Evolutionary conservation across 1,140 invertebrate genomes (phyloP).

Genomic region (Macrosteles quadrilineatus): DNA sequence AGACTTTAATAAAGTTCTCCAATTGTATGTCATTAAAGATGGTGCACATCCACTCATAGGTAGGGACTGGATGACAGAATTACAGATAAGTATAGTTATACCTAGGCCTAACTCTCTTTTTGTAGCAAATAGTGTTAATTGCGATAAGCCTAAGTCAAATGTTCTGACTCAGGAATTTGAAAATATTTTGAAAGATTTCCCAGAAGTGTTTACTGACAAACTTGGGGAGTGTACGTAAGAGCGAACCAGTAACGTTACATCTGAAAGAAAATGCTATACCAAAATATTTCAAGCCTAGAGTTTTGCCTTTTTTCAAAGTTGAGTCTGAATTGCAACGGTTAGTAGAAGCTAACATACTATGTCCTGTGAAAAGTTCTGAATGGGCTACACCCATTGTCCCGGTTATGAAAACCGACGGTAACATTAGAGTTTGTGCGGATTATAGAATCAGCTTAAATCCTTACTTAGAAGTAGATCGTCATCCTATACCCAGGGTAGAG

Average conservation of each 20-base stretch:
- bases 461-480: conserved; percentile 4
- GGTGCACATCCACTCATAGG: background rate
- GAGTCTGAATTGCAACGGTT: conserved; percentile 1
- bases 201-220: conserved; percentile 6
- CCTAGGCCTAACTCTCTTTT: background rate
- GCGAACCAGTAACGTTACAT: background rate
- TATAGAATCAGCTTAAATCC: conserved; percentile 12
- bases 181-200: background rate
- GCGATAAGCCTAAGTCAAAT: background rate
- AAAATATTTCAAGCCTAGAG: background rate
- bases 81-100: background rate
- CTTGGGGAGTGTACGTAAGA: background rate
- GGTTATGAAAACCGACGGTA: conserved; percentile 7
- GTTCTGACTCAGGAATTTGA: background rate
- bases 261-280: conserved; percentile 1
- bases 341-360: background rate
- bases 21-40: background rate
- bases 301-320: background rate
- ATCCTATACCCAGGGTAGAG: conserved; percentile 15
- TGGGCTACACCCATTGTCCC: too few relatives aligned
- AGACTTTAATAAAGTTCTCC: background rate
- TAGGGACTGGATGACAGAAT: background rate
- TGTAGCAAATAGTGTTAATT: background rate
- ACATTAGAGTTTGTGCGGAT: conserved; percentile 17
- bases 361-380: background rate